These are phyloP conservation scores for Lasioglossum albipes DNA, from an alignment of 1,140 invertebrate species.

Conservation along the genomic window DNA sequence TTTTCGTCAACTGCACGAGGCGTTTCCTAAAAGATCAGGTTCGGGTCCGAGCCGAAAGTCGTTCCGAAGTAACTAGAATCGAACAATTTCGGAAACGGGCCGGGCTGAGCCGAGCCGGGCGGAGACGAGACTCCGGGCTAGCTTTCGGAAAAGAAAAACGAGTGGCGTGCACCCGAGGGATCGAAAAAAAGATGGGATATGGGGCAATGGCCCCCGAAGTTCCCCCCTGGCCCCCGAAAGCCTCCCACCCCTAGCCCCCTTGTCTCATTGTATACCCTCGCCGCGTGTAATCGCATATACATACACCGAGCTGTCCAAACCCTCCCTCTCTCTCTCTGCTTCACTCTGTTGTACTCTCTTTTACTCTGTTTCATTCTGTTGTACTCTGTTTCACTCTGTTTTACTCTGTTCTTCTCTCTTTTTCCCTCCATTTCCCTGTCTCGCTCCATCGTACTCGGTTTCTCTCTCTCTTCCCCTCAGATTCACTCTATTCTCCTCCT, in stretches of 20 bases:
- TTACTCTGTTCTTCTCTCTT: no score
- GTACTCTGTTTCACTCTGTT: no score
- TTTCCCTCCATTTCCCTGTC: no score
- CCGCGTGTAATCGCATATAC: slow-evolving; percentile 59
- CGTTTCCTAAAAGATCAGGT: background rate
- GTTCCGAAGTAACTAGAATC: slow-evolving; percentile 11
- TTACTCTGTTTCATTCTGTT: no score
- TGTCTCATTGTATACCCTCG: slow-evolving; percentile 45
- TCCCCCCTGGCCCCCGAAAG: slow-evolving; percentile 30
- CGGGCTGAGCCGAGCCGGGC: background rate
- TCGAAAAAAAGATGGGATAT: slow-evolving; percentile 57
- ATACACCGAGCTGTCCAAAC: slow-evolving; percentile 60
- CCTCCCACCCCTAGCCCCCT: background rate
- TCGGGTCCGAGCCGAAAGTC: background rate
- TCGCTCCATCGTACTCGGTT: no score
- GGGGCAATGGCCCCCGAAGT: slow-evolving; percentile 58
- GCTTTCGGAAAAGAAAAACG: slow-evolving; percentile 35
- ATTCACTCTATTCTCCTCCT: no score
- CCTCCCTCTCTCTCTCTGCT: background rate
- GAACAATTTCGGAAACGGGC: slow-evolving; percentile 9
- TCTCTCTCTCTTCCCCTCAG: no score
- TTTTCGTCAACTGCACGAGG: no score
- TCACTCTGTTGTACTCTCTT: no score
- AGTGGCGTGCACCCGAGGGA: slow-evolving; percentile 33
- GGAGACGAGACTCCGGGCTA: background rate